phyloP scores from a whole-genome alignment of 2,797 vertebrate species.

The Trachurus trachurus region DNA sequence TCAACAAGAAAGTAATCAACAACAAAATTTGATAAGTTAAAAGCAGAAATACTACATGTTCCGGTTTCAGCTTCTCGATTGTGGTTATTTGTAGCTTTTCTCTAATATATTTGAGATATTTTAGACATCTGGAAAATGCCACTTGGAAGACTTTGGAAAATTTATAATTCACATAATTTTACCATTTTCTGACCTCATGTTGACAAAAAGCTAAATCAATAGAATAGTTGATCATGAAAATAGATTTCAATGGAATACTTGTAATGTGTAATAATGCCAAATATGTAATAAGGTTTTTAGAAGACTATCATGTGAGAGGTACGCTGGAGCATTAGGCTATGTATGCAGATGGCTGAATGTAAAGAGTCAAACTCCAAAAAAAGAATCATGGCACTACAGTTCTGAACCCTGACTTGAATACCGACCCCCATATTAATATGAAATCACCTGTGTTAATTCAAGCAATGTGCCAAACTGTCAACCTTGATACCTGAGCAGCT shows the following conservation, averaged over 20 bases:
- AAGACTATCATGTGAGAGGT: not conserved
- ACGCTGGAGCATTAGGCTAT: not conserved
- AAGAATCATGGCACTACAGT: conserved; percentile 9
- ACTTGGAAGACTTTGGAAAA: too few species aligned
- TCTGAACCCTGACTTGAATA: conserved; percentile 52
- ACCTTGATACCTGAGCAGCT: conserved; percentile 65
- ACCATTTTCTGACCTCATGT: not conserved
- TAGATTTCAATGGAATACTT: not conserved
- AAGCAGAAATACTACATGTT: not conserved
- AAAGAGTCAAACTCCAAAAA: conserved; percentile 1
- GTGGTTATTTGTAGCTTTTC: not conserved
- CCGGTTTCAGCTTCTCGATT: not conserved
- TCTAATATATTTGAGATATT: not conserved
- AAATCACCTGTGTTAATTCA: conserved; percentile 64
- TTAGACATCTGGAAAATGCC: not conserved
- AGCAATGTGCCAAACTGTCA: conserved; percentile 48
- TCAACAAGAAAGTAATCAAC: not conserved
- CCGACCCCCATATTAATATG: conserved; percentile 42
- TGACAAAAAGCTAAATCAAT: not conserved
- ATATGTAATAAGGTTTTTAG: conserved; percentile 1
- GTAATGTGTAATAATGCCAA: not conserved
- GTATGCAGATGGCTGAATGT: not conserved
- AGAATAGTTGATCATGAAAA: not conserved
- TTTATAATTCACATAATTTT: too few species aligned
- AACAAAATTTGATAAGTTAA: not conserved